A percentile compares a stretch with the other conserved stretches of the same genome.
Conservation (phyloP, 1,140 invertebrate genomes). For the Drosophila suzukii region DNA sequence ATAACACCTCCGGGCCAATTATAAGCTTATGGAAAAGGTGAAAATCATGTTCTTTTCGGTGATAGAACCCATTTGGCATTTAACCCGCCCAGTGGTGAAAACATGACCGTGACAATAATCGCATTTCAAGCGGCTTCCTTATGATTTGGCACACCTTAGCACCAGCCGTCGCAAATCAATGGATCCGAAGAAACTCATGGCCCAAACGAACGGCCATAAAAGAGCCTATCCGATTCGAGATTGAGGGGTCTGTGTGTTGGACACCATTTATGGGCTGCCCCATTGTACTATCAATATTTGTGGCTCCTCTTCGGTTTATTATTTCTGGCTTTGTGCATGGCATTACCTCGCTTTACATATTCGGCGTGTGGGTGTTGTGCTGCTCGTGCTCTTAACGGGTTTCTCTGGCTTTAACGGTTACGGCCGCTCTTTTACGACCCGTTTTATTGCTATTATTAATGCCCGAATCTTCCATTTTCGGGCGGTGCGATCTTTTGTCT, state of each 20-base stretch:
- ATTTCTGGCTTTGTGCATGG: constrained; percentile 51
- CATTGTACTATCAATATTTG: constrained; percentile 77
- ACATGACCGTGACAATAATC: constrained; percentile 60
- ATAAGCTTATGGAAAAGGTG: background rate
- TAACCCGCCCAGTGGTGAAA: constrained; percentile 4
- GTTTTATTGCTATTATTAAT: constrained; percentile 78
- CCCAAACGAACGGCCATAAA: constrained; percentile 26
- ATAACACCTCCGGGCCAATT: constrained; percentile 1
- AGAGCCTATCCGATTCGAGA: constrained; percentile 15
- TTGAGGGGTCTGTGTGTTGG: constrained; percentile 17
- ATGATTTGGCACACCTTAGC: constrained; percentile 60
- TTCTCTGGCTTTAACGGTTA: constrained; percentile 79
- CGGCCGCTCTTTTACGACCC: constrained; percentile 71
- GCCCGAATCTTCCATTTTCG: constrained; percentile 74
- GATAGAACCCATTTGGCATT: too few relatives aligned
- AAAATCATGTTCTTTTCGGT: background rate
- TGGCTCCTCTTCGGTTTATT: constrained; percentile 59
- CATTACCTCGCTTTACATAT: constrained; percentile 47
- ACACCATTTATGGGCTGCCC: constrained; percentile 69
- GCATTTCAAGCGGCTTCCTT: constrained; percentile 54
- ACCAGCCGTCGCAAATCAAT: constrained; percentile 70
- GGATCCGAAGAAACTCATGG: constrained; percentile 20
- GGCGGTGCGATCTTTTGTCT: constrained; percentile 65
- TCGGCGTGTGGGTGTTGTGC: constrained; percentile 63
- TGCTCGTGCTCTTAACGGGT: constrained; percentile 77